Base-by-base conservation (phyloP, 2,888 invertebrate species). In the Archips crataeganus region DNA sequence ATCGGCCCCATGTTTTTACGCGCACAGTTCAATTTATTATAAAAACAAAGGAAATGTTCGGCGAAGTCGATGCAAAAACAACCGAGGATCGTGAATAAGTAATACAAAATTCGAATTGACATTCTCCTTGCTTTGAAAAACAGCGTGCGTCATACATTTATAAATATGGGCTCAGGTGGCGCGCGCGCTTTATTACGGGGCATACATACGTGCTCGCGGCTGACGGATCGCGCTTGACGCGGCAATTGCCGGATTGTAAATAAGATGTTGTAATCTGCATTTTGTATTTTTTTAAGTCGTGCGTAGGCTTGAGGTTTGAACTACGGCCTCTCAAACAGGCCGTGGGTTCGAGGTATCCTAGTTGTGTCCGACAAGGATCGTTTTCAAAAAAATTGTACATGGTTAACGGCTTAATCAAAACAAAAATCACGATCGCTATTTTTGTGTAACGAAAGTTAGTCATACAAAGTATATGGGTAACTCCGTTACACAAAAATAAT, bases 121-220 rank as follows among this genome's bases (percentile, higher is more conserved):
- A 74, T 74, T 74, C 74, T 42, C 42, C 47, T 39, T 49, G 64
- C 73, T 68, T 73, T 73, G 73, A 65, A 69, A 69, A 68, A 72
- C 54, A 63, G 13, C 39, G 49, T 42, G 45, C 64, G 65, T 49
- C 65, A 65, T 74, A 74, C 74, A 74, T 74, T 65, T 74, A 70
- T 70, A 70, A 74, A 74, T 74, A 61, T 74, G 74, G 69, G 69
- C 63, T 65, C 74, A 74, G 74, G 74, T 74, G 74, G 57, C 69
- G 69, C 57, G 45, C 63, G 54, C 72, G 61, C 68, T 74, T 70
- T 74, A 74, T 74, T 65, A 70, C 42, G 60, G 72, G 67, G 45
- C 47, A n/a, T 63, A 69, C 47, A n/a, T 63, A 69, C 73, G 73
- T 73, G 68, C 68, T 23, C 47, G 13, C 45, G 23, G 61, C 39